phyloP scores from a whole-genome alignment of 2,113 vertebrate species.

The Tenebrosternarchus preto region DNA sequence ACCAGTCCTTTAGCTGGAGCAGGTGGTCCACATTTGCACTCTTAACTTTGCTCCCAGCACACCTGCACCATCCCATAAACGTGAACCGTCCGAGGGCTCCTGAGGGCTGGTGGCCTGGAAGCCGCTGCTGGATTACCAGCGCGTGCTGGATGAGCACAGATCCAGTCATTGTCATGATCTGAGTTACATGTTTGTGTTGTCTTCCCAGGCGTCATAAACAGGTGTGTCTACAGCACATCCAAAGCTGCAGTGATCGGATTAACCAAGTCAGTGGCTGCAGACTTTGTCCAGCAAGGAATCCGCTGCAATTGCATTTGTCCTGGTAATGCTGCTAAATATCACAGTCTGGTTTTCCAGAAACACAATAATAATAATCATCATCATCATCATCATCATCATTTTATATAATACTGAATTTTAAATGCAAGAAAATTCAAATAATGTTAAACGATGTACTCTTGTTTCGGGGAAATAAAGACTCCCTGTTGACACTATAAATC shows the following conservation, averaged over 20 bases:
- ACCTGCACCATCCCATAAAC: too few relatives aligned
- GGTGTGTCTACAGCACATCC: conserved; percentile 88
- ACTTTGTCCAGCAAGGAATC: conserved; percentile 91
- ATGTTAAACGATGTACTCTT: too few relatives aligned
- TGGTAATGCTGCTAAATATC: conserved; percentile 73
- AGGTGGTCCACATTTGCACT: too few relatives aligned
- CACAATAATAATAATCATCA: background rate
- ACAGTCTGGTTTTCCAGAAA: background rate
- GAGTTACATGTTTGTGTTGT: background rate
- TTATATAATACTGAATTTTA: too few relatives aligned
- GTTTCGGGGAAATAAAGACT: too few relatives aligned
- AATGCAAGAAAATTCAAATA: too few relatives aligned
- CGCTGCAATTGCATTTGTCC: conserved; percentile 94
- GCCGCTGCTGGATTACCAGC: conserved; percentile 19
- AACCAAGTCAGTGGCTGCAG: conserved; percentile 91
- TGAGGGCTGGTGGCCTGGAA: too few relatives aligned
- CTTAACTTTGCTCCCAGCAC: too few relatives aligned
- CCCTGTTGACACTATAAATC: too few relatives aligned
- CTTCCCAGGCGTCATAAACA: conserved; percentile 83
- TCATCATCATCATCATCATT: too few relatives aligned
- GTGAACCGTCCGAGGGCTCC: too few relatives aligned
- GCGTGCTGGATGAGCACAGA: conserved; percentile 37
- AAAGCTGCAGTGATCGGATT: conserved; percentile 94
- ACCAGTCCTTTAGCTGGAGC: too few relatives aligned
- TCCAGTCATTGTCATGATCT: conserved; percentile 9